A percentile compares a stretch with the other conserved stretches of the same genome.
Evolutionary conservation across 2,888 invertebrate species (phyloP).

Genomic region (Mythimna lalbum): DNA sequence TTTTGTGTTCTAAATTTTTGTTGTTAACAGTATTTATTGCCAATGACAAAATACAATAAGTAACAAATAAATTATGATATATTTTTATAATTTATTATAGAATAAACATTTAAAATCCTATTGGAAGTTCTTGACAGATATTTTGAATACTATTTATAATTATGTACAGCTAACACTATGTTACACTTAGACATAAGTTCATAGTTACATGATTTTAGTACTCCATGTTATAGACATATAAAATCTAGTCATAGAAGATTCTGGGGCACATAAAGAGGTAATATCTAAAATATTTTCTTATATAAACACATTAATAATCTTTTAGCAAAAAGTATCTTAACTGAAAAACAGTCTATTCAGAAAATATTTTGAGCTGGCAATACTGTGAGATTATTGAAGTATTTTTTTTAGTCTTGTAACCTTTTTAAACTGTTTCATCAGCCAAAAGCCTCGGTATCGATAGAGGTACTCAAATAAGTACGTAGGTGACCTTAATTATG

Average conservation of each 20-base stretch:
- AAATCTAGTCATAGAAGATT: constrained; percentile 67
- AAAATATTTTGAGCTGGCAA: constrained; percentile 8
- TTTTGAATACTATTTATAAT: constrained; percentile 46
- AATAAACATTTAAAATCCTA: constrained; percentile 61
- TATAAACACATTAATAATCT: constrained; percentile 29
- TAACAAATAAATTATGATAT: constrained; percentile 53
- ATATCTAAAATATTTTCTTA: constrained; percentile 24
- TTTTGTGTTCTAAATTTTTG: constrained; percentile 4
- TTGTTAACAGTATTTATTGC: constrained; percentile 33
- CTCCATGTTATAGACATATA: constrained; percentile 65
- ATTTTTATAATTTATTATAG: constrained; percentile 49
- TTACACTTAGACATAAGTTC: constrained; percentile 49
- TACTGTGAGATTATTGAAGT: neutral
- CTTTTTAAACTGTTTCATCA: constrained; percentile 28
- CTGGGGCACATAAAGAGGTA: constrained; percentile 66
- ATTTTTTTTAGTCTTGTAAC: constrained; percentile 17
- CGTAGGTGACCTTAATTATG: constrained; percentile 41
- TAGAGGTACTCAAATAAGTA: neutral
- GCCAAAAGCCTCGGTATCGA: neutral
- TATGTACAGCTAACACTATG: constrained; percentile 50
- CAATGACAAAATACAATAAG: constrained; percentile 39
- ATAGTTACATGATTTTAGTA: constrained; percentile 38
- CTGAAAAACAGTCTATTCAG: neutral
- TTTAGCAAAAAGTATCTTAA: neutral
- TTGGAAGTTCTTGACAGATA: constrained; percentile 62